Base-by-base conservation (phyloP, 2,888 invertebrate genomes). In the Drepanosiphum platanoidis region DNA sequence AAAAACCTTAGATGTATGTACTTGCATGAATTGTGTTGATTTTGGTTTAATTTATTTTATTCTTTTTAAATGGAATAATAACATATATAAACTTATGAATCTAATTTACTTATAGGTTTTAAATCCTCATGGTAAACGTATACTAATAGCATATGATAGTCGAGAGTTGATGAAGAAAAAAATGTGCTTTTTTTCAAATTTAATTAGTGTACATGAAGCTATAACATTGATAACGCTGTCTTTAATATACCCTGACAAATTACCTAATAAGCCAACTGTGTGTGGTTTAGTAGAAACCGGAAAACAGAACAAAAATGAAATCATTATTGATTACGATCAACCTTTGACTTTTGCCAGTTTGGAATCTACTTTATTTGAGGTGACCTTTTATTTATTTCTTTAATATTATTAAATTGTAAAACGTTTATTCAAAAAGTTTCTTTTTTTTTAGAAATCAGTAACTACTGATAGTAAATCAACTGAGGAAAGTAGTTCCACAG, bases 1-100 rank as follows among this genome's bases (percentile, higher is more conserved):
- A 46, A 87, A 81, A 86, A 80, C 87, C 27, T 64, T 86, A 18
- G 34, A 84, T 42, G 87, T 87, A 87, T 82, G 39, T 82, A 61
- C 42, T 32, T n/a, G n/a, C n/a, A 30, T 42, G 11, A 66, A 30
- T 15, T 64, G 36, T 58, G 34, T 61, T 64, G 30, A 42, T 30
- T 78, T 15, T 30, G 18, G 61, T 61, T 8, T 39, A 39, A n/a
- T n/a, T n/a, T n/a, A n/a, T n/a, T n/a, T 32, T 18, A 74, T 22
- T 34, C 74, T 64, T 46, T 32, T 75, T 42, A 74, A n/a, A 42
- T 52, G 32, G 7, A 27, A 32, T 66, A 64, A 64, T 39, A 27
- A 42, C 30, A 30, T 66, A 32, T 13, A 15, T 46, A 34, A 30
- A 70, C 32, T 34, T 34, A 34, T 72, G 22, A 32, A 15, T n/a